Percentiles rank a stretch among this genome's conserved stretches.
These are phyloP conservation scores for Brachyistius frenatus DNA, from an alignment of 2,113 vertebrate genomes.

Conservation along the genomic window DNA sequence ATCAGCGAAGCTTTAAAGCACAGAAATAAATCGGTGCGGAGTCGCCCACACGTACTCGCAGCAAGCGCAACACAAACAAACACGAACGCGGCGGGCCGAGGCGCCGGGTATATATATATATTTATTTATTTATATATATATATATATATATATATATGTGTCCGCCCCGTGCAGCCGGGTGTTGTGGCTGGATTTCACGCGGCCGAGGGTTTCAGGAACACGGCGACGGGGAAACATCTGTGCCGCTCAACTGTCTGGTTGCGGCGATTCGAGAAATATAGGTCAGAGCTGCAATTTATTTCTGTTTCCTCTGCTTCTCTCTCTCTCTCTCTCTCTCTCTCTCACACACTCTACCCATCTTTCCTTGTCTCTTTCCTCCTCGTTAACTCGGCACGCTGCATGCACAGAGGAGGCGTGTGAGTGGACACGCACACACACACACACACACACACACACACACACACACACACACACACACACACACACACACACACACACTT, in stretches of 20 bases:
- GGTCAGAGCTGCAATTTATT: constrained; percentile 79
- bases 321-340: constrained; percentile 17
- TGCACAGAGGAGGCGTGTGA: constrained; percentile 51
- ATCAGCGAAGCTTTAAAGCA: no score
- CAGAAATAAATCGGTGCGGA: no score
- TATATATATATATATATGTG: no score
- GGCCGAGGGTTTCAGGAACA: constrained; percentile 67
- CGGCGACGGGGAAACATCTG: constrained; percentile 70
- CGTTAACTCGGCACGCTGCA: constrained; percentile 38
- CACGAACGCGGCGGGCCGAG: no score
- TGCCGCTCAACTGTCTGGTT: constrained; percentile 68
- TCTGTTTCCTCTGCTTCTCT: constrained; percentile 55
- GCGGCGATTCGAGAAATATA: constrained; percentile 76
- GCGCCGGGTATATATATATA: no score
- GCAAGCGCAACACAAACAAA: no score
- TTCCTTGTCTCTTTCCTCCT: constrained; percentile 47
- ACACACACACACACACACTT: constrained; percentile 6
- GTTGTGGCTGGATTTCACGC: constrained; percentile 53
- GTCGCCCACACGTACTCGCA: no score
- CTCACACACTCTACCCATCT: constrained; percentile 26
- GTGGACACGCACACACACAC: constrained; percentile 40
- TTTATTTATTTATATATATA: no score
- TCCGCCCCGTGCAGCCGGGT: background rate
- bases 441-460: background rate
- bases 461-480: constrained; percentile 36